Percentiles rank a stretch among this genome's conserved stretches.
phyloP scores from a whole-genome alignment of 1,140 invertebrate genomes.

The Hypothenemus hampei region DNA sequence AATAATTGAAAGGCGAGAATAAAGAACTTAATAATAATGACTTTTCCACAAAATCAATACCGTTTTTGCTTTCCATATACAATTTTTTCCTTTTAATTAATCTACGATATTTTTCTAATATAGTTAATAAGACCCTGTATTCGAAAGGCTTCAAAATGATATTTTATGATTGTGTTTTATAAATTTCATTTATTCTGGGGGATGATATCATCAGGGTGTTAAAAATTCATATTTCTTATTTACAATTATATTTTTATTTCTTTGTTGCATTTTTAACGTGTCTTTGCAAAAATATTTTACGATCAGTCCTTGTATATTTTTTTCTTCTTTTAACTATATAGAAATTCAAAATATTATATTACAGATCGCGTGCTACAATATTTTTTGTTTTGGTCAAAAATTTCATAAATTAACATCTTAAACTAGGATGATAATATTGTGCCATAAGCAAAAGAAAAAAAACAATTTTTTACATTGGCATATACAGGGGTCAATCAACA shows the following conservation, averaged over 20 bases:
- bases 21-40: neutral
- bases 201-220: slow-evolving; percentile 30
- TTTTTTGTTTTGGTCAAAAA: slow-evolving; percentile 30
- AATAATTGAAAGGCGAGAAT: neutral
- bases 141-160: slow-evolving; percentile 40
- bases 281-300: slow-evolving; percentile 35
- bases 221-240: slow-evolving; percentile 26
- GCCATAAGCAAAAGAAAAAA: too few relatives aligned
- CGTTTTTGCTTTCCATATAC: slow-evolving; percentile 30
- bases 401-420: slow-evolving; percentile 31
- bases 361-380: slow-evolving; percentile 13
- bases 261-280: slow-evolving; percentile 14
- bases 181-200: slow-evolving; percentile 23
- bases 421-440: neutral
- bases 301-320: slow-evolving; percentile 37
- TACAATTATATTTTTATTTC: slow-evolving; percentile 17
- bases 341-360: slow-evolving; percentile 31
- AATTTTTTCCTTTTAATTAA: slow-evolving; percentile 35
- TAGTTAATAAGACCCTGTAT: slow-evolving; percentile 39
- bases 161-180: slow-evolving; percentile 39
- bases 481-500: too few relatives aligned
- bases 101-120: slow-evolving; percentile 31
- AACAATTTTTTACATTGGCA: too few relatives aligned
- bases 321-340: slow-evolving; percentile 13
- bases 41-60: slow-evolving; percentile 35